These are phyloP conservation scores for Macroglossus sobrinus DNA, from an alignment of 2,113 vertebrate species.

Conservation along the genomic window DNA sequence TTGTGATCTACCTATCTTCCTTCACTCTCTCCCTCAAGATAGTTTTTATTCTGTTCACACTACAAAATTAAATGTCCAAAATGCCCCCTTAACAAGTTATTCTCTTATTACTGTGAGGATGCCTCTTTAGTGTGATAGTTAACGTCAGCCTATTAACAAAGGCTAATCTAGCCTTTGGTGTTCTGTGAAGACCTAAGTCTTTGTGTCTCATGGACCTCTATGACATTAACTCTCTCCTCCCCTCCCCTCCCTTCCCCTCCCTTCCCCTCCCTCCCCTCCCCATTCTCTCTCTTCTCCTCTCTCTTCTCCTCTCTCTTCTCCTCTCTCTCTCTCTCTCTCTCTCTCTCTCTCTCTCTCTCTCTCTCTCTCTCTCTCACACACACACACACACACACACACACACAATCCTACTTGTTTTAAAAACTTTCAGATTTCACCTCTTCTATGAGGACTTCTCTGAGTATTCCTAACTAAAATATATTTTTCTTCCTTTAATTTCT, in stretches of 20 bases:
- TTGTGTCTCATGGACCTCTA: background rate
- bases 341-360: background rate
- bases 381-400: too few relatives aligned
- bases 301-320: background rate
- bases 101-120: background rate
- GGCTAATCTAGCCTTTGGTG: background rate
- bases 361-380: background rate
- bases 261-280: too few relatives aligned
- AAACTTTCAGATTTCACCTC: background rate
- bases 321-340: background rate
- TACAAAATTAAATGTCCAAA: background rate
- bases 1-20: background rate
- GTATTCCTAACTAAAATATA: background rate
- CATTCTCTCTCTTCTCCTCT: too few relatives aligned
- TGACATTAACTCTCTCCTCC: too few relatives aligned
- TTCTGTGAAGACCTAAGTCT: background rate
- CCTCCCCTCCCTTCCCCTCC: too few relatives aligned
- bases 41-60: background rate
- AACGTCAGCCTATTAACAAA: background rate
- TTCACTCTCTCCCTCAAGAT: background rate
- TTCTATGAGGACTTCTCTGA: background rate
- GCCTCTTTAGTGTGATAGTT: background rate
- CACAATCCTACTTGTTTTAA: background rate
- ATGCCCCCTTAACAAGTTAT: background rate
- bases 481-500: conserved; percentile 36